These are phyloP conservation scores for Scaptomyza flava DNA, from an alignment of 2,888 invertebrate genomes.

Conservation along the genomic window DNA sequence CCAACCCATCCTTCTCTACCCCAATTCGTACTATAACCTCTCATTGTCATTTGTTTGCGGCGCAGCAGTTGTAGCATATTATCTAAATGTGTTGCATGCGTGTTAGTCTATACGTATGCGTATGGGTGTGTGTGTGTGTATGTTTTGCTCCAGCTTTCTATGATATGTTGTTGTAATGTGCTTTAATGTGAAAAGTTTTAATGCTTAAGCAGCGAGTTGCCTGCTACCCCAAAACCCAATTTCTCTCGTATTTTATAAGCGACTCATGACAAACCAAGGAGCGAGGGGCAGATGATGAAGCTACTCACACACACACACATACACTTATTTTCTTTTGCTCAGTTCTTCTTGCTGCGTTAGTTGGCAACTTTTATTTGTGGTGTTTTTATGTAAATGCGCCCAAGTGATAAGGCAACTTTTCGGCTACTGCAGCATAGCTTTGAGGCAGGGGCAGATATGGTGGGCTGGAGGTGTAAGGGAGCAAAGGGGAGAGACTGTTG, in stretches of 20 bases:
- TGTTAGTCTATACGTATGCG: slow-evolving; percentile 40
- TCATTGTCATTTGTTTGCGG: slow-evolving; percentile 72
- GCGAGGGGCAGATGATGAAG: slow-evolving; percentile 28
- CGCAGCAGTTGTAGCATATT: slow-evolving; percentile 80
- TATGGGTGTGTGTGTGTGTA: slow-evolving; percentile 37
- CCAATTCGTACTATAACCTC: slow-evolving; percentile 9
- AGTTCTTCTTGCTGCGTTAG: slow-evolving; percentile 71
- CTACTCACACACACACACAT: slow-evolving; percentile 36
- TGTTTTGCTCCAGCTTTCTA: slow-evolving; percentile 61
- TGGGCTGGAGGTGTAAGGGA: not conserved
- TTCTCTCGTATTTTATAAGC: slow-evolving; percentile 34
- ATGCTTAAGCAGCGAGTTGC: slow-evolving; percentile 74
- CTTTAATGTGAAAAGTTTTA: slow-evolving; percentile 80
- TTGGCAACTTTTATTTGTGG: slow-evolving; percentile 81
- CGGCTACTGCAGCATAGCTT: slow-evolving; percentile 63
- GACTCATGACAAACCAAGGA: slow-evolving; percentile 18
- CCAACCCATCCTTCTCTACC: not conserved
- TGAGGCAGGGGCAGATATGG: not conserved
- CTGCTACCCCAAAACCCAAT: slow-evolving; percentile 9
- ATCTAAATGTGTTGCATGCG: slow-evolving; percentile 80
- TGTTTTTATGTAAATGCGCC: slow-evolving; percentile 80
- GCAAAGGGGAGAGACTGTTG: slow-evolving; percentile 53
- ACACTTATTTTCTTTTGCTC: slow-evolving; percentile 64
- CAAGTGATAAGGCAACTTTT: slow-evolving; percentile 81
- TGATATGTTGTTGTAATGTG: slow-evolving; percentile 80